Conservation (phyloP, 2,797 vertebrate genomes). For the Falco concolor region DNA sequence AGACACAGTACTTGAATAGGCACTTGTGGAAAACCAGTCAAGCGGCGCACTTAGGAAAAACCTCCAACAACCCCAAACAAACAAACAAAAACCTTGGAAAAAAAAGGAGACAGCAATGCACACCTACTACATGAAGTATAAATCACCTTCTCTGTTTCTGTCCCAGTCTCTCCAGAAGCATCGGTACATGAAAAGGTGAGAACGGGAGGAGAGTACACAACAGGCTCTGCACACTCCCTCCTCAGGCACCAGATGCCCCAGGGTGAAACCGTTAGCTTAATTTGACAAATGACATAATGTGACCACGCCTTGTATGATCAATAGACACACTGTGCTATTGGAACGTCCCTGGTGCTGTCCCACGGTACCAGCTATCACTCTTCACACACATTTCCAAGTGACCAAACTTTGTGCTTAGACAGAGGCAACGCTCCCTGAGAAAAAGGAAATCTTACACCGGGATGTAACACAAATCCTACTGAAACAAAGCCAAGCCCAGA, state of each 20-base stretch:
- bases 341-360: neutral
- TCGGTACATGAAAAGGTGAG: neutral
- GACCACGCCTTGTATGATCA: neutral
- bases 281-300: neutral
- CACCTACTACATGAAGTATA: neutral
- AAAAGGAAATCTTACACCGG: neutral
- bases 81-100: neutral
- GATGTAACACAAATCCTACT: neutral
- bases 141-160: neutral
- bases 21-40: neutral
- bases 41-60: neutral
- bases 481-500: neutral
- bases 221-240: neutral
- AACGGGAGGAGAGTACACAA: neutral
- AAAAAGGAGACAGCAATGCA: neutral
- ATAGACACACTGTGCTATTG: neutral
- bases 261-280: neutral
- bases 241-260: neutral
- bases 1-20: neutral
- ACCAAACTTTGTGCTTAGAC: neutral
- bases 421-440: neutral
- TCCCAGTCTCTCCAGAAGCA: neutral
- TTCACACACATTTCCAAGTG: rapidly evolving
- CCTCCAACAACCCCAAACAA: neutral
- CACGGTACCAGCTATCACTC: neutral